These are phyloP conservation scores for Abscondita cerata DNA, from an alignment of 2,888 invertebrate species.

Conservation along the genomic window DNA sequence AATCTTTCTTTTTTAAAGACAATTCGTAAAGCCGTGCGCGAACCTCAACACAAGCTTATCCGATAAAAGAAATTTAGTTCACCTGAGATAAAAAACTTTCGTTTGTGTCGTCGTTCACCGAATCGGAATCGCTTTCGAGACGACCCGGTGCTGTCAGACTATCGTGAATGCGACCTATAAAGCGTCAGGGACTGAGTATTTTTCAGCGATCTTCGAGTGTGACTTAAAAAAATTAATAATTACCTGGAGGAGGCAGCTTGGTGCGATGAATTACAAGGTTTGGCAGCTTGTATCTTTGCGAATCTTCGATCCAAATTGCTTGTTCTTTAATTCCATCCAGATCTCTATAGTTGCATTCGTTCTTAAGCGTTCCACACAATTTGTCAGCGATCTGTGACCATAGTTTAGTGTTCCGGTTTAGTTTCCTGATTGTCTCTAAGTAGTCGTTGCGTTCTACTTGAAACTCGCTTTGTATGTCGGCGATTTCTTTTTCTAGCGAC, in stretches of 20 bases:
- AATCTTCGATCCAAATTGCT: slow-evolving; percentile 78
- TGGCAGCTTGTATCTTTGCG: slow-evolving; percentile 74
- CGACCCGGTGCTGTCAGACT: slow-evolving; percentile 60
- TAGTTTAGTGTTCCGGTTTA: slow-evolving; percentile 73
- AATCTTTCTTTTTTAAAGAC: slow-evolving; percentile 21
- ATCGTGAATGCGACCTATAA: slow-evolving; percentile 47
- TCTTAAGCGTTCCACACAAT: slow-evolving; percentile 72
- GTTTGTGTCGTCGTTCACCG: slow-evolving; percentile 20
- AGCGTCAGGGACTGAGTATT: neutral
- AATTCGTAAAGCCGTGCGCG: slow-evolving; percentile 31
- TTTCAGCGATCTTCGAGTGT: neutral
- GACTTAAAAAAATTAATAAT: slow-evolving; percentile 24
- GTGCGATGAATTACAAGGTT: slow-evolving; percentile 69
- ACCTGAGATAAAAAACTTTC: slow-evolving; percentile 30
- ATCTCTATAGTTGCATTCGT: slow-evolving; percentile 79
- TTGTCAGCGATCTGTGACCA: slow-evolving; percentile 70
- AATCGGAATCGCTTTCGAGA: slow-evolving; percentile 45
- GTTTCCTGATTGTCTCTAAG: slow-evolving; percentile 78
- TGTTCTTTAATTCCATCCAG: slow-evolving; percentile 72
- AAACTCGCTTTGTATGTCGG: slow-evolving; percentile 81
- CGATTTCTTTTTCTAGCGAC: slow-evolving; percentile 73
- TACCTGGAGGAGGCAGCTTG: slow-evolving; percentile 72
- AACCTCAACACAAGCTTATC: slow-evolving; percentile 15
- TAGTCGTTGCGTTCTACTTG: slow-evolving; percentile 83
- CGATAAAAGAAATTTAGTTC: slow-evolving; percentile 24